Conservation (phyloP, 35 echinoderm and acorn worm species). For the Ophioderma brevispina region DNA sequence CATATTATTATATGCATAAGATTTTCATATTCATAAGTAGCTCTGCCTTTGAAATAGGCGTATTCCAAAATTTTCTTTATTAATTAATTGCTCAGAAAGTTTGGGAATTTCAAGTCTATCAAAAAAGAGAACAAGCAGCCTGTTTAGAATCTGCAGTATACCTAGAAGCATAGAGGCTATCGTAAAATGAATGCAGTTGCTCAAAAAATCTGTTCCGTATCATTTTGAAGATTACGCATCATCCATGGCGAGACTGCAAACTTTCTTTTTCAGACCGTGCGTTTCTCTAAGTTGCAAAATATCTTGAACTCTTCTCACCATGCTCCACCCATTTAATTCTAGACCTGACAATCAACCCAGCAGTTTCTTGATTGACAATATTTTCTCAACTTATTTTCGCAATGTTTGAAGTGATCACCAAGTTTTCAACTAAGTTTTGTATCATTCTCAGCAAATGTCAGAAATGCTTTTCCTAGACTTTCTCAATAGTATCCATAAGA, state of each 20-base stretch:
- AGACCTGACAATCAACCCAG: not conserved
- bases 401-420: not conserved
- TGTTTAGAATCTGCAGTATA: not conserved
- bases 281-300: not conserved
- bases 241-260: not conserved
- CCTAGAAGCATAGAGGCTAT: not conserved
- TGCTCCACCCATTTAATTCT: not conserved
- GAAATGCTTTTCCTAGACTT: not conserved
- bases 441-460: not conserved
- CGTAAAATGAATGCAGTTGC: not conserved
- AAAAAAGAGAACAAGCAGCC: not conserved
- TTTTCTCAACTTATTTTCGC: not conserved
- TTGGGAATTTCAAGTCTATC: not conserved
- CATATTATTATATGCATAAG: not conserved
- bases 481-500: not conserved
- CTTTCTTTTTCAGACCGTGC: not conserved
- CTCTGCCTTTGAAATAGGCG: not conserved
- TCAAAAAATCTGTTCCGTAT: not conserved
- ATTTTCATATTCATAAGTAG: not conserved
- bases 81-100: not conserved
- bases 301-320: not conserved
- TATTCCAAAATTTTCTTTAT: not conserved
- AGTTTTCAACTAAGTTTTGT: not conserved
- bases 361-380: not conserved
- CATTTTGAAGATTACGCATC: not conserved